Evolutionary conservation across 2,113 vertebrate species (phyloP).

Genomic region (Martes martes): DNA sequence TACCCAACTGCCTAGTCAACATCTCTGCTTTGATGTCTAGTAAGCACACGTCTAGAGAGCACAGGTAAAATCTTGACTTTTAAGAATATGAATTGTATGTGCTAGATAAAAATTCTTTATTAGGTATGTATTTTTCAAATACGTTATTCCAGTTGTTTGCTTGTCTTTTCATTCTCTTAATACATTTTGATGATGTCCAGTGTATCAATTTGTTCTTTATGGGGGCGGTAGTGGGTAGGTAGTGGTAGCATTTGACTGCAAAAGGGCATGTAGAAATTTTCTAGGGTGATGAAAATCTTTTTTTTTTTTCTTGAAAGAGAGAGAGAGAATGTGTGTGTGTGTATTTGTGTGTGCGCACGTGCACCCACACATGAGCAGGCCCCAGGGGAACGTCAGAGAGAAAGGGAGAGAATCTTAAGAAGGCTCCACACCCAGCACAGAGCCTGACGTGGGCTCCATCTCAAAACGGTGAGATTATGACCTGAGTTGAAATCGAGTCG

Average conservation of each 20-base stretch:
- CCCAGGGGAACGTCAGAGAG: not conserved
- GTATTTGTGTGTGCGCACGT: no score
- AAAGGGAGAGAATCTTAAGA: not conserved
- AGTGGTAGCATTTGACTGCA: not conserved
- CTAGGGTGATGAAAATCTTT: not conserved
- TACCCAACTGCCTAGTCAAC: not conserved
- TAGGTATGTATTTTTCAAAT: not conserved
- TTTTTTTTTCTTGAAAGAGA: no score
- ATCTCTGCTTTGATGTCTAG: not conserved
- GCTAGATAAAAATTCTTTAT: not conserved
- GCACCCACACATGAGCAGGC: not conserved
- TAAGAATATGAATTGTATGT: not conserved
- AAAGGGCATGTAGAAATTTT: not conserved
- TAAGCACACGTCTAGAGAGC: not conserved
- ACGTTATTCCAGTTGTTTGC: constrained; percentile 6
- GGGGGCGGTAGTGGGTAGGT: not conserved
- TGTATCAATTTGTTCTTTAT: not conserved
- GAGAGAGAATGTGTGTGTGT: no score
- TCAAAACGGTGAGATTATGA: not conserved
- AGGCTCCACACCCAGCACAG: not conserved
- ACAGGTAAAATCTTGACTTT: not conserved
- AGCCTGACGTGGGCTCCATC: not conserved
- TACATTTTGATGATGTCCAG: not conserved
- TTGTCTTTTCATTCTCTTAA: not conserved
- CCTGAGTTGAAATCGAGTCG: not conserved